phyloP scores from a whole-genome alignment of 2,113 vertebrate species.

The Eleginops maclovinus region DNA sequence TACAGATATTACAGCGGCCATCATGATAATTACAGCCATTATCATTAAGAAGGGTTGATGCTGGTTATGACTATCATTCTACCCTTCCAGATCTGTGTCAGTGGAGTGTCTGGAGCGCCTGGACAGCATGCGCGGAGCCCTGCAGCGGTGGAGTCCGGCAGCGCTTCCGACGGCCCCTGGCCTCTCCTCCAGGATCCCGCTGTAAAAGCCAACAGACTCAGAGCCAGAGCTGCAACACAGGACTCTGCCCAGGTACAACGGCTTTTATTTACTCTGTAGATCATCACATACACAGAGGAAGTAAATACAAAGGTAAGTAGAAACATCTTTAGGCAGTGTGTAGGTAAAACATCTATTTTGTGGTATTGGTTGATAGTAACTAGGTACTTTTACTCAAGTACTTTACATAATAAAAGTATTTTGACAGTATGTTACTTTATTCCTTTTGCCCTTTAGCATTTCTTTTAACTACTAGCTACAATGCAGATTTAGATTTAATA shows the following conservation, averaged over 20 bases:
- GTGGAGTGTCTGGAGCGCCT: constrained; percentile 89
- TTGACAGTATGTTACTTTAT: too few relatives aligned
- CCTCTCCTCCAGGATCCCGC: constrained; percentile 54
- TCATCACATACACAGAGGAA: not conserved
- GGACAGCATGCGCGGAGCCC: constrained; percentile 88
- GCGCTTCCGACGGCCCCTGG: constrained; percentile 79
- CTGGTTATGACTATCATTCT: constrained; percentile 1
- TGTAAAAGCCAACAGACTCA: constrained; percentile 85
- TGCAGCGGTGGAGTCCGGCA: constrained; percentile 89
- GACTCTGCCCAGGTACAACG: constrained; percentile 87
- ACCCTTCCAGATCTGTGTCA: constrained; percentile 84
- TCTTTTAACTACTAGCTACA: too few relatives aligned
- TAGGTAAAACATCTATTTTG: too few relatives aligned
- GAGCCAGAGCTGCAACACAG: constrained; percentile 89
- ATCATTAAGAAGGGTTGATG: constrained; percentile 5
- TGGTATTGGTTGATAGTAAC: too few relatives aligned
- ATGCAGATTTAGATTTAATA: too few relatives aligned
- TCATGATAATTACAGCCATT: constrained; percentile 12
- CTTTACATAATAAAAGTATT: too few relatives aligned
- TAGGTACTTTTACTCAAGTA: too few relatives aligned
- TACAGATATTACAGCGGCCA: not conserved
- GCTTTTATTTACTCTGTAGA: not conserved
- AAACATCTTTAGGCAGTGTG: too few relatives aligned
- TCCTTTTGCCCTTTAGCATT: too few relatives aligned
- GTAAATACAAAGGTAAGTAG: not conserved